These are phyloP conservation scores for Odocoileus hemionus DNA, from an alignment of 2,113 vertebrate genomes.

Conservation along the genomic window DNA sequence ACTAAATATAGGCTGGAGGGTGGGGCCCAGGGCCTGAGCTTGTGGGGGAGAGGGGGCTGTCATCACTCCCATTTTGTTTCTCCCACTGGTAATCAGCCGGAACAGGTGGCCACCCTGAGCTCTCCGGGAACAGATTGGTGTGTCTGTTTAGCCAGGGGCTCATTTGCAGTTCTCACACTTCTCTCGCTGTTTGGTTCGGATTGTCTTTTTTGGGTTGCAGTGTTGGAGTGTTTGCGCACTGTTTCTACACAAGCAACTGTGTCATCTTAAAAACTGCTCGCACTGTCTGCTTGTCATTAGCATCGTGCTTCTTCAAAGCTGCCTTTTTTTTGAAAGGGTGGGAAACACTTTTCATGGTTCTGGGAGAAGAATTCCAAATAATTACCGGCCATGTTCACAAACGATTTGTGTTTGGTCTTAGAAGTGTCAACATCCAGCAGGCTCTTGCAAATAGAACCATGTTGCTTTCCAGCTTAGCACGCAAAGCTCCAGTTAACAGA, in stretches of 20 bases:
- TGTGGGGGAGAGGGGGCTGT: background rate
- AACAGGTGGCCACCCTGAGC: constrained; percentile 50
- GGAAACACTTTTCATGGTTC: constrained; percentile 42
- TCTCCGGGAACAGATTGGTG: constrained; percentile 58
- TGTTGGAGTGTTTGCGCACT: constrained; percentile 55
- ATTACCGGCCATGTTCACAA: background rate
- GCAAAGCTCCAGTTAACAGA: accelerated
- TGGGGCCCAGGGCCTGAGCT: background rate
- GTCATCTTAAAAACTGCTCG: background rate
- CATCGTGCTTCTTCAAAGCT: background rate
- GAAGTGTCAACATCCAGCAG: background rate
- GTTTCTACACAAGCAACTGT: constrained; percentile 62
- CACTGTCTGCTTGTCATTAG: constrained; percentile 45
- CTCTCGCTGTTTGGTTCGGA: constrained; percentile 33
- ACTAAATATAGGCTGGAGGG: constrained; percentile 58
- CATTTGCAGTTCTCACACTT: constrained; percentile 57
- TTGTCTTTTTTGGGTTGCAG: constrained; percentile 55
- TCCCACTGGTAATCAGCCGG: background rate
- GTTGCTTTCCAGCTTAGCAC: background rate
- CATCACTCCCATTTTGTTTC: background rate
- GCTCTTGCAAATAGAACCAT: background rate
- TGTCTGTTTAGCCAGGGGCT: constrained; percentile 60
- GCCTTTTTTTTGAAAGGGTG: constrained; percentile 7
- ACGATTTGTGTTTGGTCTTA: background rate
- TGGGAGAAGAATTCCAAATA: constrained; percentile 50